phyloP scores from a whole-genome alignment of 2,888 invertebrate genomes.

The Copidosoma aretas region DNA sequence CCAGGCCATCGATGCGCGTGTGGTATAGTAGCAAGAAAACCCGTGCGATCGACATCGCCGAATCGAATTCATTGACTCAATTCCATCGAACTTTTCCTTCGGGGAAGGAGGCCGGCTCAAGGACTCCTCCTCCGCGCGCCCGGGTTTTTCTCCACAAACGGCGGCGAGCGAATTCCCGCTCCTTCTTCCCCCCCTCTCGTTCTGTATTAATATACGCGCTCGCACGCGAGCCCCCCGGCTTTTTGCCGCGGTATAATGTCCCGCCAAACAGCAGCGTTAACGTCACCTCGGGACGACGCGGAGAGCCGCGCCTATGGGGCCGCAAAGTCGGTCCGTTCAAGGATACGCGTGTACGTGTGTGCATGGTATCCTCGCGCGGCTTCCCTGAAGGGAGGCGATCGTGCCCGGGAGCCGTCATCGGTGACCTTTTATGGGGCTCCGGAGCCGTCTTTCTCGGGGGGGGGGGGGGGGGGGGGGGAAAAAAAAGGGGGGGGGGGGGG shows the following conservation, averaged over 20 bases:
- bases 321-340: no score
- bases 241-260: constrained; percentile 24
- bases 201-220: not conserved
- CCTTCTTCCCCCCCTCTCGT: no score
- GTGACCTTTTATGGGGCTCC: no score
- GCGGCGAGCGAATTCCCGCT: no score
- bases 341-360: no score
- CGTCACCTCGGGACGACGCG: constrained; percentile 24
- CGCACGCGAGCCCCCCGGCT: not conserved
- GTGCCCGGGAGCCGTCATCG: no score
- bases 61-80: constrained; percentile 29
- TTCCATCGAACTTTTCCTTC: constrained; percentile 31
- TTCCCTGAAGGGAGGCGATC: no score
- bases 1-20: not conserved
- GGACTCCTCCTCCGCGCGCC: constrained; percentile 1
- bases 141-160: not conserved
- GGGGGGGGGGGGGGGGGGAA: no score
- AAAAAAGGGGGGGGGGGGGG: no score
- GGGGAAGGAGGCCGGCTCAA: constrained; percentile 21
- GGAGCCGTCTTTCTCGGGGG: no score
- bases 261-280: constrained; percentile 31
- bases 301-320: not conserved
- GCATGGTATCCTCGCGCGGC: no score
- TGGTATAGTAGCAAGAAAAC: not conserved
- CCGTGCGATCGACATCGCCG: constrained; percentile 4